phyloP scores from a whole-genome alignment of 2,113 vertebrate species.

The Aix galericulata region DNA sequence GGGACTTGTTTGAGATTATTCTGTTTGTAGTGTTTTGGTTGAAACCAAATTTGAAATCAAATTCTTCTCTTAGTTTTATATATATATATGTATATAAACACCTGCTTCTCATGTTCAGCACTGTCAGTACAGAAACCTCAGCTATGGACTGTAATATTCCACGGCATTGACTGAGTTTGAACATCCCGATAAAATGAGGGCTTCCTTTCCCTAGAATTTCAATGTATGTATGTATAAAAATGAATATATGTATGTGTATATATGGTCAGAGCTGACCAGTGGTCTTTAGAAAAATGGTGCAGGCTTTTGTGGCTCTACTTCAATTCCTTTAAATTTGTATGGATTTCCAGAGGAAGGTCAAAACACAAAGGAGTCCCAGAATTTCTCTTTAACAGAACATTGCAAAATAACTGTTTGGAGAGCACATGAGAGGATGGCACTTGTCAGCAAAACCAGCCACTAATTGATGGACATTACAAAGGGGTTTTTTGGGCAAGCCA shows the following conservation, averaged over 20 bases:
- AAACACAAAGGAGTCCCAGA: not conserved
- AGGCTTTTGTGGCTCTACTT: not conserved
- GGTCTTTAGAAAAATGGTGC: not conserved
- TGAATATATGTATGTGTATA: no score
- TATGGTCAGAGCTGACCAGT: not conserved
- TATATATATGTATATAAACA: not conserved
- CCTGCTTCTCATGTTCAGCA: not conserved
- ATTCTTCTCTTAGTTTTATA: not conserved
- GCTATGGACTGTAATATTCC: not conserved
- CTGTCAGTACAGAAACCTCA: not conserved
- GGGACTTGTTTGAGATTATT: not conserved
- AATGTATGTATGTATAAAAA: no score
- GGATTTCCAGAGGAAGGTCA: not conserved
- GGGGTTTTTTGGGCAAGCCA: not conserved
- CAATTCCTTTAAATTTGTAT: not conserved
- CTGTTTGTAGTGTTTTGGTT: not conserved
- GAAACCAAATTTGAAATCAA: not conserved
- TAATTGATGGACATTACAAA: fast-evolving
- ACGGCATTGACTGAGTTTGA: not conserved
- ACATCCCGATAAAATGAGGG: not conserved
- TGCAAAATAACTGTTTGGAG: not conserved
- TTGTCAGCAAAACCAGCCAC: not conserved
- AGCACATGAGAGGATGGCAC: not conserved
- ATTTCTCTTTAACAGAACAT: not conserved
- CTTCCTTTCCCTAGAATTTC: not conserved